Evolutionary conservation across 92 coral and sea anemone species (phyloP).

Genomic region (Metridium senile): DNA sequence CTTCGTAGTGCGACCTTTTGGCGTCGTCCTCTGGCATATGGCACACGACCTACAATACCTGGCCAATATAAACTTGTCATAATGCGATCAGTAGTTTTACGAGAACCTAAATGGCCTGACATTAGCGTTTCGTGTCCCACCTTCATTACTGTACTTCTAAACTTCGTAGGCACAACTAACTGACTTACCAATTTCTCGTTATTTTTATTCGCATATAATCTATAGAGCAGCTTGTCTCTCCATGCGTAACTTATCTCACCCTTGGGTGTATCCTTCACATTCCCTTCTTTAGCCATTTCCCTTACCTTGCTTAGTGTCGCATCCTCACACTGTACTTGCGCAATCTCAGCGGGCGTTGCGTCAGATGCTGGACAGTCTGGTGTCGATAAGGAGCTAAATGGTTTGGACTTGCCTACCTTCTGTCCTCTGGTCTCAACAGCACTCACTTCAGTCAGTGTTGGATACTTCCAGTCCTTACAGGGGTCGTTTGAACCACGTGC

Average conservation of each 20-base stretch:
- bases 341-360: neutral
- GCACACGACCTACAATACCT: slow-evolving; percentile 49
- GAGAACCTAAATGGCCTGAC: slow-evolving; percentile 59
- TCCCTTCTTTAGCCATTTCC: neutral
- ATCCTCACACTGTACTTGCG: neutral
- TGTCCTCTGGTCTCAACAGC: slow-evolving; percentile 14
- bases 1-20: slow-evolving; percentile 55
- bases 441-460: neutral
- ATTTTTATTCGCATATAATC: neutral
- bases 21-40: slow-evolving; percentile 48
- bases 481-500: slow-evolving; percentile 36
- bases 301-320: neutral
- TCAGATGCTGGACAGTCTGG: neutral
- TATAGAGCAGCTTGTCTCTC: neutral
- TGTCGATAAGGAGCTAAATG: slow-evolving; percentile 1
- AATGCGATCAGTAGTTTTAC: slow-evolving; percentile 50
- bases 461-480: slow-evolving; percentile 21
- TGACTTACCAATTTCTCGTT: slow-evolving; percentile 8
- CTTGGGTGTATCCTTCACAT: neutral
- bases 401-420: neutral
- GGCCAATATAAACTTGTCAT: slow-evolving; percentile 48
- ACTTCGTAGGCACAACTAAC: slow-evolving; percentile 33
- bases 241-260: neutral
- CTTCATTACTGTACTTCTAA: slow-evolving; percentile 37
- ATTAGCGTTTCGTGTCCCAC: slow-evolving; percentile 48